Percentiles rank a stretch among this genome's conserved stretches.
Evolutionary conservation across 2,797 vertebrate genomes (phyloP).

Genomic region (Melanotaenia boesemani): DNA sequence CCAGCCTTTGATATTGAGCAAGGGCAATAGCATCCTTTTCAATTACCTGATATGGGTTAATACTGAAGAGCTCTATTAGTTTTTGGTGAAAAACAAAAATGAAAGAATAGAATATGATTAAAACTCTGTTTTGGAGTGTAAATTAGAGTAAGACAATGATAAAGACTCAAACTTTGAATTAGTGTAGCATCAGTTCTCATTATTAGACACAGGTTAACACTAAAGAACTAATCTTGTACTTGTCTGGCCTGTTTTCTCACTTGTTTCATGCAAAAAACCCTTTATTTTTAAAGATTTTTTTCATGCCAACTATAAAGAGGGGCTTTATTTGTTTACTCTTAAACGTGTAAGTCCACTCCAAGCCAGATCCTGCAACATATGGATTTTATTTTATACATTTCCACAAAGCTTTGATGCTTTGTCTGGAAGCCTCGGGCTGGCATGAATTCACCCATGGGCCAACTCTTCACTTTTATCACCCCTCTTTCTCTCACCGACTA

Average conservation of each 20-base stretch:
- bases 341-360: slow-evolving; percentile 32
- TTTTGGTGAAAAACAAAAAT: slow-evolving; percentile 11
- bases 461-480: slow-evolving; percentile 49
- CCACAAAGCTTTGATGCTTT: slow-evolving; percentile 49
- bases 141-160: slow-evolving; percentile 1
- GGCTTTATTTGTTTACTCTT: slow-evolving; percentile 26
- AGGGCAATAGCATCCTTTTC: slow-evolving; percentile 44
- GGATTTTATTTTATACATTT: slow-evolving; percentile 51
- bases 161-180: slow-evolving; percentile 15
- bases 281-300: slow-evolving; percentile 31
- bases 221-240: not conserved
- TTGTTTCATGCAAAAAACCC: slow-evolving; percentile 10
- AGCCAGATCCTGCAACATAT: slow-evolving; percentile 31
- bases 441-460: slow-evolving; percentile 57
- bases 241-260: not conserved
- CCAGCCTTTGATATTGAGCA: slow-evolving; percentile 22
- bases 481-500: slow-evolving; percentile 48
- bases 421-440: slow-evolving; percentile 54
- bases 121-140: slow-evolving; percentile 5
- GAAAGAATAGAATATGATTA: slow-evolving; percentile 24
- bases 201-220: slow-evolving; percentile 25
- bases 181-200: slow-evolving; percentile 31
- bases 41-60: slow-evolving; percentile 51
- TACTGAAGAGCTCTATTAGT: slow-evolving; percentile 13
- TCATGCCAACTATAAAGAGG: slow-evolving; percentile 12